A percentile compares a stretch with the other conserved stretches of the same genome.
Conservation (phyloP, 2,113 vertebrate species). For the Sebastes fasciatus region DNA sequence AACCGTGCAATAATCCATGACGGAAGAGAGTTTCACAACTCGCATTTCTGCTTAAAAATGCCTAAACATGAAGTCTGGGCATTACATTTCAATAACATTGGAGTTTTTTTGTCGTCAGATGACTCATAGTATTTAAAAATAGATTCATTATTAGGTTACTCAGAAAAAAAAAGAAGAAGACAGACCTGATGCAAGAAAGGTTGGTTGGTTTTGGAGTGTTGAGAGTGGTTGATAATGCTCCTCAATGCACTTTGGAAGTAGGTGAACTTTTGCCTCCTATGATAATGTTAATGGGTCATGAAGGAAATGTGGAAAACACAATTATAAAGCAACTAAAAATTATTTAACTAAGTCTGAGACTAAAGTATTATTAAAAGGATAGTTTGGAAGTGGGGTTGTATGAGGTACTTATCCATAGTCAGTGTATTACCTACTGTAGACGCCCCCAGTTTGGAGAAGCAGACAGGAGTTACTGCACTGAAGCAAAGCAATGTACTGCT, state of each 20-base stretch:
- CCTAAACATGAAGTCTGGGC: background rate
- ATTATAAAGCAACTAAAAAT: background rate
- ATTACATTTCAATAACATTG: background rate
- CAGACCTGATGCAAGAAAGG: background rate
- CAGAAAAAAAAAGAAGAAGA: background rate
- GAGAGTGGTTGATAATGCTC: background rate
- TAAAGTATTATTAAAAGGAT: too few species aligned
- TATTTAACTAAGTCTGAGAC: background rate
- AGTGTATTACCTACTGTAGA: too few species aligned
- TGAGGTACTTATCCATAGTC: too few species aligned
- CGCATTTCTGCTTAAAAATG: slow-evolving; percentile 5
- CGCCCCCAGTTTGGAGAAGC: too few species aligned
- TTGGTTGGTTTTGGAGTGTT: background rate
- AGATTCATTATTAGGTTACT: background rate
- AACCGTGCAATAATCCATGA: slow-evolving; percentile 48
- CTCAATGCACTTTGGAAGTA: background rate
- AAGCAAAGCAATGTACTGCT: too few species aligned
- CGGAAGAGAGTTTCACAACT: slow-evolving; percentile 26
- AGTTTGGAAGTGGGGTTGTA: too few species aligned
- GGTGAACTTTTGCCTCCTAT: too few species aligned
- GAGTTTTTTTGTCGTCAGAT: background rate
- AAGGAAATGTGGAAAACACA: background rate
- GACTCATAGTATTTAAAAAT: background rate
- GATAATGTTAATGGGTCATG: background rate
- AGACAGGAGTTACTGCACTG: too few species aligned